Conservation (phyloP, 2,113 vertebrate genomes). For the Carassius carassius region DNA sequence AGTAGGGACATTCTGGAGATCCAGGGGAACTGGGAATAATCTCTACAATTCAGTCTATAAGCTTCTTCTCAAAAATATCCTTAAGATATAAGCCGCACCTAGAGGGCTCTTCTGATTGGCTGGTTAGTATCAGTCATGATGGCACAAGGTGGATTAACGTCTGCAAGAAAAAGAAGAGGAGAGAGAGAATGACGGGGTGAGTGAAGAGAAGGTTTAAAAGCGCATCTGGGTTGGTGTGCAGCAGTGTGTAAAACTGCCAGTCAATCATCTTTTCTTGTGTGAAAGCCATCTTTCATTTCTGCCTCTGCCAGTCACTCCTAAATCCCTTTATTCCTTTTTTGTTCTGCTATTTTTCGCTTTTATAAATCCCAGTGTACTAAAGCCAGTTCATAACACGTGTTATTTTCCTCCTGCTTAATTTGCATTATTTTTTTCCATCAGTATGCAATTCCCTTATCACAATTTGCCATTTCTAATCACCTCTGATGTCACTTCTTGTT, state of each 20-base stretch:
- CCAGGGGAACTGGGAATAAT: too few species aligned
- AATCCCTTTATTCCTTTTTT: constrained; percentile 45
- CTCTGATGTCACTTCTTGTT: background rate
- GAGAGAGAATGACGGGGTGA: constrained; percentile 8
- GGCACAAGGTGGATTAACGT: constrained; percentile 35
- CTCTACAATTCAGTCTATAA: too few species aligned
- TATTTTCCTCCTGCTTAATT: constrained; percentile 6
- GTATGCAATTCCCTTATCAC: background rate
- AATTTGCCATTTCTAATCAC: constrained; percentile 14
- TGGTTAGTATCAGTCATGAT: background rate
- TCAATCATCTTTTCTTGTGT: constrained; percentile 25
- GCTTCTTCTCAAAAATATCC: too few species aligned
- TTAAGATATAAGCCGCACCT: background rate
- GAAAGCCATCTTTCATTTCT: constrained; percentile 66
- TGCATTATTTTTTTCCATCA: background rate
- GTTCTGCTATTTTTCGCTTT: background rate
- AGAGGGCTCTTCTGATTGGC: constrained; percentile 10
- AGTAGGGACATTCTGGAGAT: too few species aligned
- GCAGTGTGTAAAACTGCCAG: too few species aligned
- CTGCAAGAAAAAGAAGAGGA: background rate
- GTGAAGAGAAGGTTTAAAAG: background rate
- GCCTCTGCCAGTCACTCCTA: constrained; percentile 59
- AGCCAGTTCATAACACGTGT: background rate
- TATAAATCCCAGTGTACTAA: background rate
- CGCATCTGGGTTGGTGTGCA: too few species aligned